Base-by-base conservation (phyloP, 2,888 invertebrate species). In the Chironomus tentans region DNA sequence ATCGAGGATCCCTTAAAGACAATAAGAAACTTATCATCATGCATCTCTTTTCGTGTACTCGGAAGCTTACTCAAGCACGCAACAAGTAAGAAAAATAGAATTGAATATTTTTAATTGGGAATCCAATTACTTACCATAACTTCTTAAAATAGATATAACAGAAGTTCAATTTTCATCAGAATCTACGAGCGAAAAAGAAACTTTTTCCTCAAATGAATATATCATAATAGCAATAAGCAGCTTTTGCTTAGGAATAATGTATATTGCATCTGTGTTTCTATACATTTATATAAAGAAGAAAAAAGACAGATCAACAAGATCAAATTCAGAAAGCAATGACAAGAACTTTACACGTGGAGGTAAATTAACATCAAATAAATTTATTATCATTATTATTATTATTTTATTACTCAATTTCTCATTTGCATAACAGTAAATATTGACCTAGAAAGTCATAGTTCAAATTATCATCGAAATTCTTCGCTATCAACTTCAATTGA, bases 151-250 rank as follows among this genome's bases (percentile, higher is more conserved):
- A 92, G 93, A 91, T 84, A 90, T 93, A 72, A 90, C 91, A 18
- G 93, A 94, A 84, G 93, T 94, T 1, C 88, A 89, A 71, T 94
- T 94, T 81, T 87, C 90, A 77, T 86, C 89, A 7, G 90, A 90
- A 80, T 86, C 88, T 10, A 86, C 87, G 0, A 84, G 86, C 77
- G 82, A 85, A n/a, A 82, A 85, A 68, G 84, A 84, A 10, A 85
- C 87, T 46, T 86, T 94, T 77, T 88, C 89, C 24, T 86, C 90
- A 13, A 87, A 90, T 10, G 94, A 94, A 84, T 94, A 94, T 80
- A 88, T 93, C 21, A 92, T 93, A 0, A 93, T 95, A 77, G 94
- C 92, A 46, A 87, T 93, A 69, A 92, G 92, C 79, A 92, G 94
- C 18, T 86, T 94, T 18, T 85, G 94, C n/a, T 85, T 95, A n/a